phyloP scores from a whole-genome alignment of 2,888 invertebrate species.

The Mythimna loreyi region DNA sequence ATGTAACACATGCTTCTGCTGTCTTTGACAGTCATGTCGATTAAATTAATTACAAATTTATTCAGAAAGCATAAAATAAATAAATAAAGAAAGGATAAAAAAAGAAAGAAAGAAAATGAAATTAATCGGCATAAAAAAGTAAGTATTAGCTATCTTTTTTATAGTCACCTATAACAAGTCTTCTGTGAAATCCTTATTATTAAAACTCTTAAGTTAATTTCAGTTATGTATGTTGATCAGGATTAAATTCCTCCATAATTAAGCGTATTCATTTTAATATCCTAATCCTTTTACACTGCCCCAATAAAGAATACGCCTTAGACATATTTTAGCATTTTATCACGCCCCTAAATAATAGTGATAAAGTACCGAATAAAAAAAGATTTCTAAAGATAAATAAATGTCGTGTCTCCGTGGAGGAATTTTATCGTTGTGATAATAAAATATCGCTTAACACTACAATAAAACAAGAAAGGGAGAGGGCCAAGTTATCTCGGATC shows the following conservation, averaged over 20 bases:
- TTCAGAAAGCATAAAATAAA: no score
- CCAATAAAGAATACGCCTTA: constrained; percentile 62
- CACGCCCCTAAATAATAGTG: constrained; percentile 85
- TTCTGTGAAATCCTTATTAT: background rate
- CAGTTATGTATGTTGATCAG: constrained; percentile 13
- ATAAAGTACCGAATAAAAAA: constrained; percentile 86
- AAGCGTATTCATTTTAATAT: constrained; percentile 54
- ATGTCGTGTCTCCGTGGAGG: constrained; percentile 70
- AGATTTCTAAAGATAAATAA: constrained; percentile 83
- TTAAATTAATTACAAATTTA: no score
- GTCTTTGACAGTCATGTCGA: background rate
- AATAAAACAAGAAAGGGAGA: constrained; percentile 76
- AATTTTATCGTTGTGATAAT: constrained; percentile 84
- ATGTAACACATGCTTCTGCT: background rate
- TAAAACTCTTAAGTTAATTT: background rate
- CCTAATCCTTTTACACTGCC: constrained; percentile 59
- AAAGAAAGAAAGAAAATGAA: background rate
- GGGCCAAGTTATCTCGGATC: constrained; percentile 75
- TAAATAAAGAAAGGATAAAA: no score
- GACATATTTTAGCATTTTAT: constrained; percentile 78
- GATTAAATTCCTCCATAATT: constrained; percentile 51
- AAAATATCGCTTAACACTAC: constrained; percentile 86
- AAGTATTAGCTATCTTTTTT: background rate
- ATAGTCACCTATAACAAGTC: background rate
- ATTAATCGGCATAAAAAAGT: background rate